Conservation (phyloP, 2,888 invertebrate genomes). For the Eulithis testata region DNA sequence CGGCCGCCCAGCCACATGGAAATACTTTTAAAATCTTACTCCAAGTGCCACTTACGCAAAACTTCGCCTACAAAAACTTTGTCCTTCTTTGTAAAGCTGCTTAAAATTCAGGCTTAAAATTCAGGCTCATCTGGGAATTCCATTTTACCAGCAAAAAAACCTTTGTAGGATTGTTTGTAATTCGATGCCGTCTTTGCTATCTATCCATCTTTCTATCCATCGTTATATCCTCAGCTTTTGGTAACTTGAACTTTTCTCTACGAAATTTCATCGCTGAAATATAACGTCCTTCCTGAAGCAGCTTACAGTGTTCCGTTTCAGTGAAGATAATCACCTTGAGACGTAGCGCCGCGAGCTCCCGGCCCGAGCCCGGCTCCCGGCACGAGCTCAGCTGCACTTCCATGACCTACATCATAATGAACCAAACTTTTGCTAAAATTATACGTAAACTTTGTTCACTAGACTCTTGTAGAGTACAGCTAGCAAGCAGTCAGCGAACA, state of each 20-base stretch:
- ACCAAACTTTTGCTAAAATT: not conserved
- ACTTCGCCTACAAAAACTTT: constrained; percentile 9
- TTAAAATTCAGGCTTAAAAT: constrained; percentile 11
- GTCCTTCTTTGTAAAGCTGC: constrained; percentile 4
- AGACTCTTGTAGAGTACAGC: no score
- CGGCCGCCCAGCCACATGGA: not conserved
- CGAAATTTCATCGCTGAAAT: not conserved
- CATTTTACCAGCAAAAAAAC: not conserved
- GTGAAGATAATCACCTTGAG: constrained; percentile 1
- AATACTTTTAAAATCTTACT: constrained; percentile 13
- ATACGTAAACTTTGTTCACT: not conserved
- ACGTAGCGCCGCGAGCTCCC: not conserved
- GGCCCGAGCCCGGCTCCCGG: no score
- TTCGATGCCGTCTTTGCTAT: not conserved
- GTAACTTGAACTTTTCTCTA: not conserved
- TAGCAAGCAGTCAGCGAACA: no score
- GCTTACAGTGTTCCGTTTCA: not conserved
- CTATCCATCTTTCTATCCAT: no score
- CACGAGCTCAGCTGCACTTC: not conserved
- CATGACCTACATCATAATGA: not conserved
- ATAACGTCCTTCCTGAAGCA: not conserved
- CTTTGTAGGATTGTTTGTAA: not conserved
- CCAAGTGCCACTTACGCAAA: constrained; percentile 5
- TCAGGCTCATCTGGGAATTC: constrained; percentile 9
- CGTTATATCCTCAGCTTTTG: not conserved